phyloP scores from a whole-genome alignment of 2,113 vertebrate genomes.

The Dissostichus mawsoni region DNA sequence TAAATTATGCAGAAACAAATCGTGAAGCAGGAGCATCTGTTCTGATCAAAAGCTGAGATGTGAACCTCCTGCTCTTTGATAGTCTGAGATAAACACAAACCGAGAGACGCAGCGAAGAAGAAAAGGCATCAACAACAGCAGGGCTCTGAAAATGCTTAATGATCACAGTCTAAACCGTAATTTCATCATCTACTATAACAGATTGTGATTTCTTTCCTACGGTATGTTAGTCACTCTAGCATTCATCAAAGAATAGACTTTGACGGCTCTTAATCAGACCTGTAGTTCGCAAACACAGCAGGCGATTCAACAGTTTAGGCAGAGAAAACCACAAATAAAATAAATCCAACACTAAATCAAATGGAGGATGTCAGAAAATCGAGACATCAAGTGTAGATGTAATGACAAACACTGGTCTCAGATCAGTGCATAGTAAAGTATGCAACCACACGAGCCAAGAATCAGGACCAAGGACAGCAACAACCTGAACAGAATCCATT shows the following conservation, averaged over 20 bases:
- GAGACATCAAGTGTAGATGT: not conserved
- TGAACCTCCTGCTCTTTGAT: constrained; percentile 2
- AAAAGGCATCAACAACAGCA: constrained; percentile 1
- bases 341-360: not conserved
- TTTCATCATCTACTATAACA: not conserved
- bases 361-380: not conserved
- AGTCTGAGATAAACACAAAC: constrained; percentile 19
- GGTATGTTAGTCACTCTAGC: not conserved
- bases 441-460: not conserved
- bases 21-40: constrained; percentile 1
- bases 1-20: not conserved
- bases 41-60: not conserved
- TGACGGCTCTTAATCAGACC: not conserved
- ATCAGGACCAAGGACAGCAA: constrained; percentile 15
- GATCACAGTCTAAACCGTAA: not conserved
- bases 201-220: not conserved
- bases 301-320: not conserved
- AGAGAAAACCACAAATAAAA: not conserved
- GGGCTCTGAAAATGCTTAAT: constrained; percentile 1
- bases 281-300: not conserved
- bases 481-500: not conserved
- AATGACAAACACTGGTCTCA: not conserved
- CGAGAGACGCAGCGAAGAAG: constrained; percentile 11
- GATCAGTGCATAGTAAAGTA: not conserved
- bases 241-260: not conserved